These are phyloP conservation scores for Gastracanthus pulcherrimus DNA, from an alignment of 2,888 invertebrate genomes.

Conservation along the genomic window DNA sequence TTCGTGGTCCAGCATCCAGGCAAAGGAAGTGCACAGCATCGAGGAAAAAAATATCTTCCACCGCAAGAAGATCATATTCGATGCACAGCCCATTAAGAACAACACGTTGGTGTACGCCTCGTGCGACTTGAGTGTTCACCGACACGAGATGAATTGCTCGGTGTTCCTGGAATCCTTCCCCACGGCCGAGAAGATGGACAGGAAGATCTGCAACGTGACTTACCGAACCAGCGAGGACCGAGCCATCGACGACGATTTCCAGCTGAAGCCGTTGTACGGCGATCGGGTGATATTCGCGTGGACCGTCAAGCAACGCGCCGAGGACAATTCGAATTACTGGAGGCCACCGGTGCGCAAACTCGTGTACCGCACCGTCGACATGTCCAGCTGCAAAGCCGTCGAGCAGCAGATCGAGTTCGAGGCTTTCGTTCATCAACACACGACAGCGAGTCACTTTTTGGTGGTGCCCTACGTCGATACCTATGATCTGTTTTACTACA, in stretches of 20 bases:
- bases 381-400: not conserved
- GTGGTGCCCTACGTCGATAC: conserved; percentile 8
- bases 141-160: not conserved
- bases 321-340: not conserved
- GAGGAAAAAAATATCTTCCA: too few relatives aligned
- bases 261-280: not conserved
- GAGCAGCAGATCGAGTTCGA: too few relatives aligned
- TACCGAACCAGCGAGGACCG: not conserved
- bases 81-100: conserved; percentile 16
- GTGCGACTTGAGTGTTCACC: not conserved
- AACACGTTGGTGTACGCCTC: not conserved
- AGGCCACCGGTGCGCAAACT: not conserved
- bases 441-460: conserved; percentile 3
- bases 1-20: too few relatives aligned
- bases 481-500: conserved; percentile 24
- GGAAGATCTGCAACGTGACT: not conserved
- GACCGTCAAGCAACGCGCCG: not conserved
- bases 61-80: not conserved
- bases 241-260: not conserved
- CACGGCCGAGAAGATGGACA: not conserved
- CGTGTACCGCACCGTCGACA: not conserved
- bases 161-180: not conserved
- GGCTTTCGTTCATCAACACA: too few relatives aligned
- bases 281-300: conserved; percentile 1
- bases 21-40: too few relatives aligned